These are phyloP conservation scores for Julus scandinavius DNA, from an alignment of 2,888 invertebrate species.

Conservation along the genomic window DNA sequence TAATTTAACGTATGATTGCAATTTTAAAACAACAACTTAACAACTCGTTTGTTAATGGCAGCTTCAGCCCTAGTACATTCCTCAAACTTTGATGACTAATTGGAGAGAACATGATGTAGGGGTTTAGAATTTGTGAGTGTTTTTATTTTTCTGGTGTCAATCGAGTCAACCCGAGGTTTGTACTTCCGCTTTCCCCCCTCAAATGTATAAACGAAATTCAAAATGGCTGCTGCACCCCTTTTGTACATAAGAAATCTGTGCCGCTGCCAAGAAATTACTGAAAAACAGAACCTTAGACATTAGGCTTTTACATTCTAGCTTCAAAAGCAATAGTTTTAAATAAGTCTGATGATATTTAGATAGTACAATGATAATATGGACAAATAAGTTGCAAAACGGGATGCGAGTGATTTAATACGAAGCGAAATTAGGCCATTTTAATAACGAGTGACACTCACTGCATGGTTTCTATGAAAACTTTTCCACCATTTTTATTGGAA, in stretches of 20 bases:
- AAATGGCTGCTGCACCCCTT: slow-evolving; percentile 43
- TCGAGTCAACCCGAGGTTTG: slow-evolving; percentile 38
- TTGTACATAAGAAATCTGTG: slow-evolving; percentile 46
- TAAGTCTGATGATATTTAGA: slow-evolving; percentile 49
- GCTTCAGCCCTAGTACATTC: slow-evolving; percentile 44
- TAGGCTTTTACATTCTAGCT: slow-evolving; percentile 48
- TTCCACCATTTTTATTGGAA: background rate
- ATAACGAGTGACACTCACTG: background rate
- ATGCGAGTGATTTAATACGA: slow-evolving; percentile 29
- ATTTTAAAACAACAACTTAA: background rate
- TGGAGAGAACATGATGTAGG: slow-evolving; percentile 1
- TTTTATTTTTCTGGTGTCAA: slow-evolving; percentile 40
- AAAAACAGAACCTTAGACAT: slow-evolving; percentile 48
- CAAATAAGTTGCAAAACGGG: slow-evolving; percentile 46
- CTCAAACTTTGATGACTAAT: slow-evolving; percentile 43
- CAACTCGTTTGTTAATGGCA: slow-evolving; percentile 41
- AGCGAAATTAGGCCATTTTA: slow-evolving; percentile 39
- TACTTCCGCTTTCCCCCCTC: slow-evolving; percentile 3
- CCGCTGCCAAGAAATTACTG: slow-evolving; percentile 36
- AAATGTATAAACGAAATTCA: slow-evolving; percentile 42
- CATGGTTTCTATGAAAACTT: slow-evolving; percentile 6
- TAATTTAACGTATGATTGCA: background rate
- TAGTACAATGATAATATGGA: slow-evolving; percentile 51
- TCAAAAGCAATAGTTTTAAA: slow-evolving; percentile 52
- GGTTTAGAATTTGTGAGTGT: background rate